These are phyloP conservation scores for Mechanitis messenoides DNA, from an alignment of 2,888 invertebrate genomes.

Conservation along the genomic window DNA sequence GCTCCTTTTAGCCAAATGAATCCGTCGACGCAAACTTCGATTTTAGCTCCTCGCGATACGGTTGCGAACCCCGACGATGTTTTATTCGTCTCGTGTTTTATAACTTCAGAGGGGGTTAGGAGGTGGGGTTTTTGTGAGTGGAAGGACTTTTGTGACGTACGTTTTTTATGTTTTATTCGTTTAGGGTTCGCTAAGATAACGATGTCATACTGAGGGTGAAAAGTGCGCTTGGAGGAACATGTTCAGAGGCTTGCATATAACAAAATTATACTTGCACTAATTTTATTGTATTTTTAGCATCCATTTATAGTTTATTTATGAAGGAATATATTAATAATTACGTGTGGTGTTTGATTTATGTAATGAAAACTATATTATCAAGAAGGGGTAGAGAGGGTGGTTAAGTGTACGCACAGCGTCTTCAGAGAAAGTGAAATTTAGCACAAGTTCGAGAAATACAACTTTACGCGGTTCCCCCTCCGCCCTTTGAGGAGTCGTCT, in stretches of 20 bases:
- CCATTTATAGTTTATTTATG: neutral
- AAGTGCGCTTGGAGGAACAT: slow-evolving; percentile 54
- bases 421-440: slow-evolving; percentile 76
- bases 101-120: slow-evolving; percentile 68
- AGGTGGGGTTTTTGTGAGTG: slow-evolving; percentile 71
- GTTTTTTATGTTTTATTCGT: slow-evolving; percentile 76
- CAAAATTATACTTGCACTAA: slow-evolving; percentile 9
- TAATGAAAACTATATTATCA: slow-evolving; percentile 48
- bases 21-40: slow-evolving; percentile 46
- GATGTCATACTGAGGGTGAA: slow-evolving; percentile 65
- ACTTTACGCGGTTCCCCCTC: slow-evolving; percentile 50
- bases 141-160: slow-evolving; percentile 75
- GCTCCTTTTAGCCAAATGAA: slow-evolving; percentile 64
- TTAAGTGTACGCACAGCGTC: slow-evolving; percentile 72
- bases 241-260: slow-evolving; percentile 28
- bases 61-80: slow-evolving; percentile 46
- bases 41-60: slow-evolving; percentile 56
- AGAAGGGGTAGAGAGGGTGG: slow-evolving; percentile 55
- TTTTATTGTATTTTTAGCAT: neutral
- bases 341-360: neutral
- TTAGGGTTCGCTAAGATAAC: slow-evolving; percentile 74
- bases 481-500: slow-evolving; percentile 46
- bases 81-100: slow-evolving; percentile 62
- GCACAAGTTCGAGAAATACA: slow-evolving; percentile 75
- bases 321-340: neutral